Percentiles rank a stretch among this genome's conserved stretches.
Evolutionary conservation across 1,140 invertebrate genomes (phyloP).

Genomic region (Condylostylus longicornis): DNA sequence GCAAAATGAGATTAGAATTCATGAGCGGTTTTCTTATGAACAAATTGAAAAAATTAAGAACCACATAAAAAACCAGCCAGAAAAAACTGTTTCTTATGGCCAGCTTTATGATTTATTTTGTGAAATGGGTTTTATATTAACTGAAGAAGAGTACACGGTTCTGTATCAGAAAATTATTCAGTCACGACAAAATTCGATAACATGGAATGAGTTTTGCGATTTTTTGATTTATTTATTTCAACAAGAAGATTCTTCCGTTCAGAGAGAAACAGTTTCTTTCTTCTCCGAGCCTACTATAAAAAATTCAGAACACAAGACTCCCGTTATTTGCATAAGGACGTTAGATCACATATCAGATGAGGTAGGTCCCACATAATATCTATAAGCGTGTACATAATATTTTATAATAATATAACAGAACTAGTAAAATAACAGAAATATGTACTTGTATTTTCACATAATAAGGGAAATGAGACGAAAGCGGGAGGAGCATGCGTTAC

Average conservation of each 20-base stretch:
- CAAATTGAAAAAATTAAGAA: background rate
- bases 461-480: conserved; percentile 20
- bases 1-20: too few relatives aligned
- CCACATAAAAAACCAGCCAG: background rate
- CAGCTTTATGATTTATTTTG: background rate
- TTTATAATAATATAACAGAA: conserved; percentile 9
- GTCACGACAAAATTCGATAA: conserved; percentile 38
- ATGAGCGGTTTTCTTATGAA: background rate
- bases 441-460: conserved; percentile 12
- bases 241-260: conserved; percentile 39
- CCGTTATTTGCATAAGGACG: conserved; percentile 35
- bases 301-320: conserved; percentile 43
- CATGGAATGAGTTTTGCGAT: conserved; percentile 54
- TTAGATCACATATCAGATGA: conserved; percentile 38
- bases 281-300: conserved; percentile 37
- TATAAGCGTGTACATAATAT: background rate
- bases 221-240: conserved; percentile 49
- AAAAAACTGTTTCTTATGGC: background rate
- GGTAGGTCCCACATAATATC: conserved; percentile 10
- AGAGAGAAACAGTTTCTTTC: conserved; percentile 41
- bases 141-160: conserved; percentile 17
- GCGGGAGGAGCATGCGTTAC: conserved; percentile 48
- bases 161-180: conserved; percentile 33
- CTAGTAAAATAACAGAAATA: background rate
- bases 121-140: conserved; percentile 4